Conservation (phyloP, 2,797 vertebrate genomes). For the Neomorphus geoffroyi region DNA sequence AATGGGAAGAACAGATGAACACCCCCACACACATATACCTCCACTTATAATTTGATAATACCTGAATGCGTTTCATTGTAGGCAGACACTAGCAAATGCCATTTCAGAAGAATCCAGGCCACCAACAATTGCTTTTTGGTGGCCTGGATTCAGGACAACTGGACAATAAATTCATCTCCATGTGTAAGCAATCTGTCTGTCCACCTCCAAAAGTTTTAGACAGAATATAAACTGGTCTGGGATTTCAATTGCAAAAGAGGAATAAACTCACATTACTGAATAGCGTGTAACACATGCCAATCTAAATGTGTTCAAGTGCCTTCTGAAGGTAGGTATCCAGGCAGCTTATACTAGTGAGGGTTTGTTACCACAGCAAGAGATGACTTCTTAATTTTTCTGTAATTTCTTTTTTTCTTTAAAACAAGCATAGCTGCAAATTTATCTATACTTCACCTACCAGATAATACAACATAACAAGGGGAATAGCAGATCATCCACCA, state of each 20-base stretch:
- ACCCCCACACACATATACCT: rapidly evolving
- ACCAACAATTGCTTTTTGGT: not conserved
- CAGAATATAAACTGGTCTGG: not conserved
- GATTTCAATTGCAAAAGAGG: not conserved
- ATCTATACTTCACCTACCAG: not conserved
- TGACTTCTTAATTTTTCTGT: not conserved
- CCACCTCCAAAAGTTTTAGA: not conserved
- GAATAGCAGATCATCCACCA: not conserved
- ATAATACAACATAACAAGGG: not conserved
- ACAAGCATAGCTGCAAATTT: not conserved
- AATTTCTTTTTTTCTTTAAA: not conserved
- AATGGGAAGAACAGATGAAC: not conserved
- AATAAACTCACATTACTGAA: not conserved
- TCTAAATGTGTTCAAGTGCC: not conserved
- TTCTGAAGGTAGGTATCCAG: not conserved
- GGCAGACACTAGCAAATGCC: not conserved
- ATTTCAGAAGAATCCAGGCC: not conserved
- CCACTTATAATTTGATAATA: not conserved
- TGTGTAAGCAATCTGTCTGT: not conserved
- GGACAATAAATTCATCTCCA: not conserved
- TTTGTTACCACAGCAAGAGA: not conserved
- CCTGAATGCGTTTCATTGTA: not conserved
- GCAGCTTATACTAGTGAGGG: not conserved
- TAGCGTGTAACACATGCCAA: not conserved
- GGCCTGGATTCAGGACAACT: too few species aligned